Evolutionary conservation across 1,140 invertebrate genomes (phyloP).

Genomic region (Drosophila ananassae): DNA sequence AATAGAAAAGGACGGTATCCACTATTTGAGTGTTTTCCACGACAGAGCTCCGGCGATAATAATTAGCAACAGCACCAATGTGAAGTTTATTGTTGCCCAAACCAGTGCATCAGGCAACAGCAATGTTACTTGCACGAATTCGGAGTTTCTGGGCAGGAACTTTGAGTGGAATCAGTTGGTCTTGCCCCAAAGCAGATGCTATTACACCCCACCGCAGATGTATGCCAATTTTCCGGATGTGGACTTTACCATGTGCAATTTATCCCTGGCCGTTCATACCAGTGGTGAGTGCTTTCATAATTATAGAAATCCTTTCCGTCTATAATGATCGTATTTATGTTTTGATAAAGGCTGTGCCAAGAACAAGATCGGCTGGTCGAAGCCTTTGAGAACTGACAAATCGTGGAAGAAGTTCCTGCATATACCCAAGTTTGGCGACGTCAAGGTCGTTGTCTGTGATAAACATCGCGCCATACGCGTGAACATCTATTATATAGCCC

Average conservation of each 20-base stretch:
- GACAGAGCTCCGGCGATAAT: slow-evolving; percentile 67
- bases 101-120: slow-evolving; percentile 74
- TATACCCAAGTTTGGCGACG: slow-evolving; percentile 88
- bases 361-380: slow-evolving; percentile 84
- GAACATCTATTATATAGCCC: slow-evolving; percentile 75
- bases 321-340: slow-evolving; percentile 1
- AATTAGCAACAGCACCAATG: slow-evolving; percentile 73
- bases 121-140: slow-evolving; percentile 67
- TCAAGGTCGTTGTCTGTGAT: slow-evolving; percentile 88
- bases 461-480: slow-evolving; percentile 74
- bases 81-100: slow-evolving; percentile 75
- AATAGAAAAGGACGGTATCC: slow-evolving; percentile 72
- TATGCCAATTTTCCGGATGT: slow-evolving; percentile 80
- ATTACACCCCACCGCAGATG: slow-evolving; percentile 78
- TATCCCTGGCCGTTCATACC: slow-evolving; percentile 67
- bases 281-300: slow-evolving; percentile 4
- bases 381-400: slow-evolving; percentile 83
- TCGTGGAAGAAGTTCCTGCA: slow-evolving; percentile 88
- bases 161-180: slow-evolving; percentile 79
- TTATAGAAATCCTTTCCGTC: slow-evolving; percentile 1
- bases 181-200: slow-evolving; percentile 61
- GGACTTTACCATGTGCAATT: slow-evolving; percentile 73
- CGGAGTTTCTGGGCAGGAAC: slow-evolving; percentile 70
- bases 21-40: slow-evolving; percentile 69
- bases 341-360: slow-evolving; percentile 30